Evolutionary conservation across 2,113 vertebrate genomes (phyloP).

Genomic region (Gymnogyps californianus): DNA sequence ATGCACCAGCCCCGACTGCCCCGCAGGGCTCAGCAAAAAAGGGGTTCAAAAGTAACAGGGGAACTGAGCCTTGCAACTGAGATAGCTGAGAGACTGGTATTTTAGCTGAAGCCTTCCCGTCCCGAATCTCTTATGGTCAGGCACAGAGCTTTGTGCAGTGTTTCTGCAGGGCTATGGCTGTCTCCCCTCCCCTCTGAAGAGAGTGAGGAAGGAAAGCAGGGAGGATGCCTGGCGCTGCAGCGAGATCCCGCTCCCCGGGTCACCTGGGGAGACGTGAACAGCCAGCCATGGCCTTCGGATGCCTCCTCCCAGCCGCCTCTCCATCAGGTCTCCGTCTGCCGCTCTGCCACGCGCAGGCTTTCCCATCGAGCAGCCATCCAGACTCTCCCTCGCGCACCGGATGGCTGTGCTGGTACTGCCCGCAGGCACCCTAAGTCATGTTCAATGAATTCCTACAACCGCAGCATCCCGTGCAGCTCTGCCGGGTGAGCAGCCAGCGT

Average conservation of each 20-base stretch:
- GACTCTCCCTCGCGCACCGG: not conserved
- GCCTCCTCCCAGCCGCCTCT: not conserved
- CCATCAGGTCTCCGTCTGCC: not conserved
- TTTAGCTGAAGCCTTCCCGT: not conserved
- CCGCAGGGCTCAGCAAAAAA: not conserved
- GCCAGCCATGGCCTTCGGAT: not conserved
- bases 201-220: not conserved
- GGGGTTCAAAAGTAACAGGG: not conserved
- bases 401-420: not conserved
- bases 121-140: not conserved
- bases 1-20: not conserved
- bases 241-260: not conserved
- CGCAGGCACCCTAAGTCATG: not conserved
- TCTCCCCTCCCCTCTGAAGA: not conserved
- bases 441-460: not conserved
- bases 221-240: not conserved
- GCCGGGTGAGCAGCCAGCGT: not conserved
- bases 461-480: not conserved
- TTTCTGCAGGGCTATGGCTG: not conserved
- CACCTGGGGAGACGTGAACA: accelerated
- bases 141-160: accelerated
- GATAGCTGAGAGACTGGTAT: accelerated
- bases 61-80: not conserved
- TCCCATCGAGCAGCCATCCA: not conserved
- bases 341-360: not conserved